Evolutionary conservation across 2,888 invertebrate species (phyloP).

Genomic region (Eledona agricola): DNA sequence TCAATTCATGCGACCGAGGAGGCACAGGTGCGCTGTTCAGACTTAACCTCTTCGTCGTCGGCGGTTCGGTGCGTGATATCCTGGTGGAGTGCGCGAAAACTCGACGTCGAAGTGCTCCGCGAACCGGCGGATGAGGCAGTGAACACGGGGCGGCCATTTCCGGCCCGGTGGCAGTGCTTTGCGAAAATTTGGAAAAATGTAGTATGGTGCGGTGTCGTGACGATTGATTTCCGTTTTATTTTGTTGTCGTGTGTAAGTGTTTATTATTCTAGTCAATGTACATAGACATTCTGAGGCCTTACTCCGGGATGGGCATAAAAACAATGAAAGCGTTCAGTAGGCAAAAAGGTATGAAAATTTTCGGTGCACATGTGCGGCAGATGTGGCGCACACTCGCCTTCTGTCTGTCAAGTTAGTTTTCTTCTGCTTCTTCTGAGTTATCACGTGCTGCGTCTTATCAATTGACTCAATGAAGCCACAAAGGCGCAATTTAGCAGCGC

Average conservation of each 20-base stretch:
- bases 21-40: slow-evolving; percentile 40
- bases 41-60: slow-evolving; percentile 35
- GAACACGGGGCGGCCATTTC: too few relatives aligned
- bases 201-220: slow-evolving; percentile 24
- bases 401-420: neutral
- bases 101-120: too few relatives aligned
- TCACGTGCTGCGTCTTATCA: slow-evolving; percentile 5
- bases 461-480: slow-evolving; percentile 44
- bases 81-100: too few relatives aligned
- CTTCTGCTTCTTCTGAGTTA: neutral
- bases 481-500: slow-evolving; percentile 34
- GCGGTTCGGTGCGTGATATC: too few relatives aligned
- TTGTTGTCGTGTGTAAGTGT: slow-evolving; percentile 41
- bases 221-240: slow-evolving; percentile 32
- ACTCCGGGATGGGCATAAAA: slow-evolving; percentile 86
- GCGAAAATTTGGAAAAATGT: neutral
- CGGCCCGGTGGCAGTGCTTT: too few relatives aligned
- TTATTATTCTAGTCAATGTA: slow-evolving; percentile 64
- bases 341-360: slow-evolving; percentile 73
- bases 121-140: too few relatives aligned
- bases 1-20: slow-evolving; percentile 41
- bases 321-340: slow-evolving; percentile 87
- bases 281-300: slow-evolving; percentile 67
- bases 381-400: slow-evolving; percentile 25
- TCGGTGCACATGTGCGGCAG: slow-evolving; percentile 37